These are phyloP conservation scores for Orchesellides sinensis DNA, from an alignment of 2,888 invertebrate genomes.

Conservation along the genomic window DNA sequence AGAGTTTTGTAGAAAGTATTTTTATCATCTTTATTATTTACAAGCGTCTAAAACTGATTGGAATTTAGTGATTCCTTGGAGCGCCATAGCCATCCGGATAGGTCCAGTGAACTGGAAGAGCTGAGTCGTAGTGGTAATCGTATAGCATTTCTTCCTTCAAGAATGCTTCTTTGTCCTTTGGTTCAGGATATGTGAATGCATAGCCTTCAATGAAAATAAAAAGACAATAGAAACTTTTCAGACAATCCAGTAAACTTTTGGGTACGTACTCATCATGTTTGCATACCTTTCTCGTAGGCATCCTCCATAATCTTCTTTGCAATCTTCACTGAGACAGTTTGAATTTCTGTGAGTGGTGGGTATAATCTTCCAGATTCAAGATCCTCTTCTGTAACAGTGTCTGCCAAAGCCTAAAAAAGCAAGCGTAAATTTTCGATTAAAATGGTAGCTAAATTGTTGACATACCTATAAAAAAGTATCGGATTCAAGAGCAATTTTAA, in stretches of 20 bases:
- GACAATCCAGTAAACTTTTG: no score
- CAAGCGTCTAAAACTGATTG: no score
- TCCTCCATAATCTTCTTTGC: constrained; percentile 91
- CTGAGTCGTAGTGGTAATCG: constrained; percentile 82
- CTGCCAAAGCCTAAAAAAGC: constrained; percentile 83
- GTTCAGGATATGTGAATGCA: constrained; percentile 88
- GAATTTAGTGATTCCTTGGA: constrained; percentile 15
- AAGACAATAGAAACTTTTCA: no score
- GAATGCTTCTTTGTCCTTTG: constrained; percentile 84
- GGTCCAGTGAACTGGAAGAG: constrained; percentile 55
- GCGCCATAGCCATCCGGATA: constrained; percentile 46
- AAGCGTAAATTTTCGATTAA: background rate
- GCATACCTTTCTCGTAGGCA: constrained; percentile 93
- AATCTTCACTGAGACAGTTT: constrained; percentile 92
- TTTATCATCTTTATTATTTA: no score
- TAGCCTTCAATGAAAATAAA: constrained; percentile 83
- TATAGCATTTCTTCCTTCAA: constrained; percentile 89
- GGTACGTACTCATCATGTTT: no score
- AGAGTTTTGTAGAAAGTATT: no score
- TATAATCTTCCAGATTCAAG: constrained; percentile 92
- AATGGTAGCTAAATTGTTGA: no score
- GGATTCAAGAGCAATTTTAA: background rate
- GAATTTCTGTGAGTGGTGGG: constrained; percentile 90
- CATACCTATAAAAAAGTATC: no score
- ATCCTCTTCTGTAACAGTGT: constrained; percentile 89